Conservation (phyloP, 2,888 invertebrate species). For the Melipona bicolor region DNA sequence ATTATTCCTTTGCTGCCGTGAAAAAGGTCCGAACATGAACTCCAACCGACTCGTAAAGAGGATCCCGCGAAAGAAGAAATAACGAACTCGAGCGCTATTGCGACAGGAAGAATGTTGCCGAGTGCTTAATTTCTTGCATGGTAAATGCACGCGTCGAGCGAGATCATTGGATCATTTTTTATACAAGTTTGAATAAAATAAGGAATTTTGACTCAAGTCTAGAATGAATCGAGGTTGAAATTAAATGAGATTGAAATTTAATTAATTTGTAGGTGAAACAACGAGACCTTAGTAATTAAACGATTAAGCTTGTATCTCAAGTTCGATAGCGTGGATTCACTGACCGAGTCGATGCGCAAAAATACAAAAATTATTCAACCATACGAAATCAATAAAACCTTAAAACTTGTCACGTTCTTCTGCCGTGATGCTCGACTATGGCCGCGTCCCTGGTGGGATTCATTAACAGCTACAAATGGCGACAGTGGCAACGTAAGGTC, state of each 20-base stretch:
- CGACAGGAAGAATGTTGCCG: neutral
- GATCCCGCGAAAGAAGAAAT: slow-evolving; percentile 12
- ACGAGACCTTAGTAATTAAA: no score
- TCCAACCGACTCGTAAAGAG: slow-evolving; percentile 6
- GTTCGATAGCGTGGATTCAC: no score
- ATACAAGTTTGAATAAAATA: neutral
- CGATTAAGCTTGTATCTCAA: no score
- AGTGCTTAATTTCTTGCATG: slow-evolving; percentile 4
- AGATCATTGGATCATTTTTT: neutral
- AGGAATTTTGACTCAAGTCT: neutral
- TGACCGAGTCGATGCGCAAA: no score
- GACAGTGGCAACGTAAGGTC: slow-evolving; percentile 4
- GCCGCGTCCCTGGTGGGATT: neutral
- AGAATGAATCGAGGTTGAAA: neutral
- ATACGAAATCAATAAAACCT: neutral
- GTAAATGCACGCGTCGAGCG: neutral
- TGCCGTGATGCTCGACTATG: neutral
- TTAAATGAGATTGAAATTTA: neutral
- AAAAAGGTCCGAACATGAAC: slow-evolving; percentile 5
- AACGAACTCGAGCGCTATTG: slow-evolving; percentile 25
- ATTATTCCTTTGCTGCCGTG: slow-evolving; percentile 27
- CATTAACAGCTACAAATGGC: slow-evolving; percentile 12
- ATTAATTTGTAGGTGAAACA: no score
- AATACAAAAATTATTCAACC: no score
- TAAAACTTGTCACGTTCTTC: no score